These are phyloP conservation scores for Vanessa tameamea DNA, from an alignment of 1,140 invertebrate species.

Conservation along the genomic window DNA sequence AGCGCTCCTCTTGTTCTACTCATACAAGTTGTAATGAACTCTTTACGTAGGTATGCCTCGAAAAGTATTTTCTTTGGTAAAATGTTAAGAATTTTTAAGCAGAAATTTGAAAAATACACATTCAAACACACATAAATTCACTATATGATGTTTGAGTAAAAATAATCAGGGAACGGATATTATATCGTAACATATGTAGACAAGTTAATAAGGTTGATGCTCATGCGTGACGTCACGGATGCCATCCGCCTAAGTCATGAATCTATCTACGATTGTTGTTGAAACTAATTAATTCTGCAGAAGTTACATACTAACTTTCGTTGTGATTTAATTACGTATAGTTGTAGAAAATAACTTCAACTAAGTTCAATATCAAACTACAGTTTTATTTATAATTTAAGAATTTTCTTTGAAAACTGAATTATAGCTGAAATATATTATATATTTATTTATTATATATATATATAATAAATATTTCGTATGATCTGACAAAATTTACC, in stretches of 20 bases:
- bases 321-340: constrained; percentile 9
- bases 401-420: no score
- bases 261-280: constrained; percentile 30
- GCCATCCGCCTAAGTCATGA: constrained; percentile 20
- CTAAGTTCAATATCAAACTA: constrained; percentile 3
- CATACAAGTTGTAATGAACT: constrained; percentile 21
- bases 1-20: constrained; percentile 18
- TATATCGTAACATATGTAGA: not conserved
- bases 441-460: no score
- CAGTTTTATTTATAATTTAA: not conserved
- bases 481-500: no score
- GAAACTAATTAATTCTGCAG: constrained; percentile 22
- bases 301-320: constrained; percentile 9
- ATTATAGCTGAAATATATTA: no score
- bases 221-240: not conserved
- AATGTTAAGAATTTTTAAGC: not conserved
- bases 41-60: constrained; percentile 14
- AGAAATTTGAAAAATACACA: not conserved
- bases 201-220: not conserved
- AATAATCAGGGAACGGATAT: not conserved
- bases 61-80: constrained; percentile 10
- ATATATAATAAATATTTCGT: no score
- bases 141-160: no score
- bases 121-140: no score
- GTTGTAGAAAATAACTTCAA: constrained; percentile 15